A percentile compares a stretch with the other conserved stretches of the same genome.
phyloP scores from a whole-genome alignment of 2,888 invertebrate genomes.

The Ornithoptera priamus region DNA sequence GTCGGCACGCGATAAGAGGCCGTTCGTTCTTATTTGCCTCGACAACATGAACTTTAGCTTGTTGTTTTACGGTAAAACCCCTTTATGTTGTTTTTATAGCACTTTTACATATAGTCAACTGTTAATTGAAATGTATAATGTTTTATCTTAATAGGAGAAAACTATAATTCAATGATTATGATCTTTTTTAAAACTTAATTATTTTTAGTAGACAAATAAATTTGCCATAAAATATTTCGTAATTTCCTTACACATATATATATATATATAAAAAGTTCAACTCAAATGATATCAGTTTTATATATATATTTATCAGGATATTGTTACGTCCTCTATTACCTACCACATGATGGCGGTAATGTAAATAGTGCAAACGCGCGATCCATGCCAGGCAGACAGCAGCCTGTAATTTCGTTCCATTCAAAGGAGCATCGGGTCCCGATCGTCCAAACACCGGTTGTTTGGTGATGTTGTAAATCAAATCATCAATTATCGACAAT shows the following conservation, averaged over 20 bases:
- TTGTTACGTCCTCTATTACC: not conserved
- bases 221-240: too few species aligned
- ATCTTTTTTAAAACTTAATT: not conserved
- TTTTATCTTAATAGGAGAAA: not conserved
- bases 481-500: constrained; percentile 79
- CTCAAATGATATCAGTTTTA: not conserved
- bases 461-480: constrained; percentile 79
- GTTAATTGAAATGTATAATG: not conserved
- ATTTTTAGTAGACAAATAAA: too few species aligned
- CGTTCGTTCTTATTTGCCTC: constrained; percentile 37
- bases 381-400: constrained; percentile 21
- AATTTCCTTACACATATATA: not conserved
- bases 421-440: constrained; percentile 63
- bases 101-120: not conserved
- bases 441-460: constrained; percentile 76
- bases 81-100: not conserved
- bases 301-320: not conserved
- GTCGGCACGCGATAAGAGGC: constrained; percentile 41
- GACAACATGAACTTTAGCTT: constrained; percentile 19
- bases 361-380: constrained; percentile 12
- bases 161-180: not conserved
- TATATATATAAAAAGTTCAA: not conserved
- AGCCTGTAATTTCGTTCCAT: constrained; percentile 45
- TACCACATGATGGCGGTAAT: constrained; percentile 2
- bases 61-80: constrained; percentile 3